These are phyloP conservation scores for Neostethus bicornis DNA, from an alignment of 2,797 vertebrate species.

Conservation along the genomic window DNA sequence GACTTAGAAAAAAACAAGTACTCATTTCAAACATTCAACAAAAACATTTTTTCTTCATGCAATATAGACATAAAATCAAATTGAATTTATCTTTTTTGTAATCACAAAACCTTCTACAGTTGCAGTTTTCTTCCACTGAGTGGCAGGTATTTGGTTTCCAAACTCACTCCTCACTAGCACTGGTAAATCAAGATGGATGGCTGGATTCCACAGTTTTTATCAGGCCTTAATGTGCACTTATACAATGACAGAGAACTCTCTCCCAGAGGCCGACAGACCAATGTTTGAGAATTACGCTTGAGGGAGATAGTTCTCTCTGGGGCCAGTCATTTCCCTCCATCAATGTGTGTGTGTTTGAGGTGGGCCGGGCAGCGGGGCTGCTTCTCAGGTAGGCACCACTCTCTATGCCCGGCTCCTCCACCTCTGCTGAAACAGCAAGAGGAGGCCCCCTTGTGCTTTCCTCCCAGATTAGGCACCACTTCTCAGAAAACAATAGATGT, in stretches of 20 bases:
- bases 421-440: constrained; percentile 55
- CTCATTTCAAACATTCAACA: too few relatives aligned
- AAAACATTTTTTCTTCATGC: not conserved
- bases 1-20: too few relatives aligned
- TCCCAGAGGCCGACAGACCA: constrained; percentile 52
- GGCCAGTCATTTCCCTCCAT: constrained; percentile 57
- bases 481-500: constrained; percentile 45
- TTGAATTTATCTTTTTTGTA: constrained; percentile 5
- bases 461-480: constrained; percentile 46
- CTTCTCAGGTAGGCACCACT: constrained; percentile 47
- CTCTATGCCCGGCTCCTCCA: constrained; percentile 40
- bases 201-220: constrained; percentile 65
- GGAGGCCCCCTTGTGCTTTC: constrained; percentile 52
- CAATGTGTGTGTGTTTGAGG: constrained; percentile 61
- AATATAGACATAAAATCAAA: not conserved
- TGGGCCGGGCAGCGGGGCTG: constrained; percentile 45
- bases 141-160: constrained; percentile 68
- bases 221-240: constrained; percentile 71
- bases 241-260: constrained; percentile 65
- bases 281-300: constrained; percentile 58
- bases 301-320: constrained; percentile 52
- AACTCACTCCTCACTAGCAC: constrained; percentile 41
- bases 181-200: constrained; percentile 72
- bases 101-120: constrained; percentile 45
- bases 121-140: constrained; percentile 70